Base-by-base conservation (phyloP, 2,113 vertebrate species). In the Ceyx cyanopectus region DNA sequence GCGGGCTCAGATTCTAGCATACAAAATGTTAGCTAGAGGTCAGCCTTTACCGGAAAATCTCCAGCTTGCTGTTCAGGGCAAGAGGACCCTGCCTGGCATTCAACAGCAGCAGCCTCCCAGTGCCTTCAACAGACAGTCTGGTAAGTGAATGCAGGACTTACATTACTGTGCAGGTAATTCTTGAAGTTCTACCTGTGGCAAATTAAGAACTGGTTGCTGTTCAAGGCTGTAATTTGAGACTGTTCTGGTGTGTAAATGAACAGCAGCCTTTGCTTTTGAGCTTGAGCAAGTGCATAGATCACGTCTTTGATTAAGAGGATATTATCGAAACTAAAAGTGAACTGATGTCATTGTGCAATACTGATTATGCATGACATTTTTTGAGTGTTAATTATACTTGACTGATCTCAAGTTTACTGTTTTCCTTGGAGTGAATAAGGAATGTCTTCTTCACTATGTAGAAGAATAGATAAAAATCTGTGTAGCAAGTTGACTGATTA, bases 1-100 rank as follows among this genome's bases (percentile, higher is more conserved):
- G 23, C 97, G 99, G 69, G 99, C 99, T 95, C 99, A 99, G 96
- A 99, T 99, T 96, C 97, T 99, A 67, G 99, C 99, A 65, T 99
- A 99, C 92, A 99, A 99, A 97, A 99, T 99, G 98, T 96, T 99
- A 92, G 98, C 98, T 61, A 98, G 99, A 24, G 99, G 99, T 68
- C 99, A 99, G 80, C 99, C 99, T 20, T 98, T 99, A 70, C 99
- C 99, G 1, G 99, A 99, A 95, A 99, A 99, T 68, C 98, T 99
- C 67, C 99, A 99, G 91, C 98, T 99, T 90, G 99, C 99, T 56
- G 98, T 99, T 82, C 99, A 99, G 96, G 99, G 99, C 62, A 99
- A 99, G 96, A 98, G 99, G 90, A 99, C 98, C 29, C 97, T 99
- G 84, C 99, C 99, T 78, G 99, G 98, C 88, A 98, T 99, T 98